A percentile compares a stretch with the other conserved stretches of the same genome.
Evolutionary conservation across 2,113 vertebrate species (phyloP).

Genomic region (human (Homo sapiens)): DNA sequence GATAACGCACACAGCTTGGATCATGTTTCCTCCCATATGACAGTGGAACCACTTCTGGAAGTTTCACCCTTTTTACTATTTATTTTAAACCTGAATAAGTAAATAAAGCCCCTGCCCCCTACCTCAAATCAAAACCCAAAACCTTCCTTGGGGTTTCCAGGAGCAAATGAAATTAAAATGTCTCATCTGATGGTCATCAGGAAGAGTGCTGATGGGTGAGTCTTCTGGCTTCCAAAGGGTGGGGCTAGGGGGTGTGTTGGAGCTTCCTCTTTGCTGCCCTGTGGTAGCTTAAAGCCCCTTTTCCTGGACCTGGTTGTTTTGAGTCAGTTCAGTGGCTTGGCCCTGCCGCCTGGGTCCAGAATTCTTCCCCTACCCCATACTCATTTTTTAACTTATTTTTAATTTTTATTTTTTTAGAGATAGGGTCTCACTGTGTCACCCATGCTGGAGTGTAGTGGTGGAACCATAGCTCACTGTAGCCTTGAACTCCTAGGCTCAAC

Average conservation of each 20-base stretch:
- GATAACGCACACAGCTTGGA: neutral
- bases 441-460: no score
- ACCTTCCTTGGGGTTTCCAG: neutral
- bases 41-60: neutral
- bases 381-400: no score
- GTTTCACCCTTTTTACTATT: neutral
- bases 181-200: neutral
- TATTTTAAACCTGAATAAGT: neutral
- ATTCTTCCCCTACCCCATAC: neutral
- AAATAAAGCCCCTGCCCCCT: no score
- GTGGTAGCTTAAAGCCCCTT: neutral
- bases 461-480: no score
- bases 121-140: neutral
- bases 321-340: neutral
- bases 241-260: fast-evolving
- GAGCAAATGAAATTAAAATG: neutral
- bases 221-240: neutral
- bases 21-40: neutral
- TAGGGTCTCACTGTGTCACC: no score
- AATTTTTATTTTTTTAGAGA: no score
- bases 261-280: neutral
- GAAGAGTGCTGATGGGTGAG: neutral
- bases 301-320: neutral
- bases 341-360: neutral
- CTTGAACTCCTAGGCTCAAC: no score